These are phyloP conservation scores for Ectemnius continuus DNA, from an alignment of 2,888 invertebrate species.

Conservation along the genomic window DNA sequence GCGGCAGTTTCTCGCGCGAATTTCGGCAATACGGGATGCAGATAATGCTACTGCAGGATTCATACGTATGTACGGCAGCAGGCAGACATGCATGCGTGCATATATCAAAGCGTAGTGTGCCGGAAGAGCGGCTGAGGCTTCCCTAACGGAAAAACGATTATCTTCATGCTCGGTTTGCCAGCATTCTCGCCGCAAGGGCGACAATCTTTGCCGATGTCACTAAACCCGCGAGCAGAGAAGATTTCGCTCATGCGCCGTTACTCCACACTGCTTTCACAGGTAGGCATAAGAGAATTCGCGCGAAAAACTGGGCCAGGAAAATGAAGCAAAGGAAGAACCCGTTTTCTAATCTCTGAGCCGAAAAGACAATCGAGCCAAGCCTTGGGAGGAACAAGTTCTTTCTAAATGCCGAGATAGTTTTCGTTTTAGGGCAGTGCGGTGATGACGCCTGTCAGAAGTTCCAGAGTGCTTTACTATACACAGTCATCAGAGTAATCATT, in stretches of 20 bases:
- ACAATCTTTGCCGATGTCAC: slow-evolving; percentile 45
- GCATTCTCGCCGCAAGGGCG: slow-evolving; percentile 50
- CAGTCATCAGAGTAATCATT: slow-evolving; percentile 1
- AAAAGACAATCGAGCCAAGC: not conserved
- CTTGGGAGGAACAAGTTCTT: not conserved
- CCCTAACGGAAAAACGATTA: slow-evolving; percentile 63
- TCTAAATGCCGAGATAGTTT: not conserved
- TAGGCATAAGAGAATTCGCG: not conserved
- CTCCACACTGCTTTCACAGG: slow-evolving; percentile 11
- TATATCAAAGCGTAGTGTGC: slow-evolving; percentile 32
- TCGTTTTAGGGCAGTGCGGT: not conserved
- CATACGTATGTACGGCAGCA: too few relatives aligned
- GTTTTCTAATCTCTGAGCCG: not conserved
- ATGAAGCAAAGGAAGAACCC: not conserved
- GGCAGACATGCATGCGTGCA: slow-evolving; percentile 16
- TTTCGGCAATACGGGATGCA: not conserved
- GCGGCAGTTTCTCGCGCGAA: not conserved
- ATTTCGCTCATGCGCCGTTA: slow-evolving; percentile 53
- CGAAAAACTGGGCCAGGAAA: not conserved
- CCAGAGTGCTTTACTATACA: not conserved
- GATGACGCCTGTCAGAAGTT: not conserved
- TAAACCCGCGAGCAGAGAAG: slow-evolving; percentile 47
- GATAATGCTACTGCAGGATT: not conserved
- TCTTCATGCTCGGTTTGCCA: slow-evolving; percentile 61
- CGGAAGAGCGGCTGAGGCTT: slow-evolving; percentile 42